phyloP scores from a whole-genome alignment of 2,113 vertebrate genomes.

The Ceyx margarethae region DNA sequence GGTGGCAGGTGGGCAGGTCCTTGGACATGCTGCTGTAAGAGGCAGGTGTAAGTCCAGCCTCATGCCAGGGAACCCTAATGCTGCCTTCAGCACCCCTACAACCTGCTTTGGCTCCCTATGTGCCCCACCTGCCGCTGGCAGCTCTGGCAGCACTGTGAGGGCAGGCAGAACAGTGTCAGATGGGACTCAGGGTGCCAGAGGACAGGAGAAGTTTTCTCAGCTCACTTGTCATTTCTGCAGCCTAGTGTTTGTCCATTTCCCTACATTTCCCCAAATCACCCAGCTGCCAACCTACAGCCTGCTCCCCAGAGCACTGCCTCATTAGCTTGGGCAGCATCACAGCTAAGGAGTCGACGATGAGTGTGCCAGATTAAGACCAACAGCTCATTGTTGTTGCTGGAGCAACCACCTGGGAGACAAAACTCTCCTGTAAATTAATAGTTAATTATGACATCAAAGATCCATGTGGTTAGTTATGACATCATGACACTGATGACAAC shows the following conservation, averaged over 20 bases:
- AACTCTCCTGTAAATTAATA: conserved; percentile 25
- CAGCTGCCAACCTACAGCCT: not conserved
- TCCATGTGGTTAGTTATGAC: not conserved
- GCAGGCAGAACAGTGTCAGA: not conserved
- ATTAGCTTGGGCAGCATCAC: not conserved
- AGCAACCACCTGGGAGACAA: conserved; percentile 45
- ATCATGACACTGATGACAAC: not conserved
- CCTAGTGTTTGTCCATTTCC: too few relatives aligned
- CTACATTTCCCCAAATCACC: not conserved
- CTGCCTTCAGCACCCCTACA: not conserved
- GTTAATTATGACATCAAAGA: conserved; percentile 8
- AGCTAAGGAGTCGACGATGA: not conserved
- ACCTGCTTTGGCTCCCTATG: rapidly evolving
- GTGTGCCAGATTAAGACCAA: conserved; percentile 9
- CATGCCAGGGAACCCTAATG: not conserved
- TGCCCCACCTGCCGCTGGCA: rapidly evolving
- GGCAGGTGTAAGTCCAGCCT: rapidly evolving
- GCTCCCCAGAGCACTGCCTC: not conserved
- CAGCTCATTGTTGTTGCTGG: not conserved
- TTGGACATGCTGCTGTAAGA: not conserved
- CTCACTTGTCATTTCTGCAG: not conserved
- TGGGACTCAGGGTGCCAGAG: rapidly evolving
- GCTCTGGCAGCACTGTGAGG: not conserved
- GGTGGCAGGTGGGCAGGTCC: not conserved
- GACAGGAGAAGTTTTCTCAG: not conserved